Evolutionary conservation across 2,888 invertebrate species (phyloP).

Genomic region (Lithodes maja): DNA sequence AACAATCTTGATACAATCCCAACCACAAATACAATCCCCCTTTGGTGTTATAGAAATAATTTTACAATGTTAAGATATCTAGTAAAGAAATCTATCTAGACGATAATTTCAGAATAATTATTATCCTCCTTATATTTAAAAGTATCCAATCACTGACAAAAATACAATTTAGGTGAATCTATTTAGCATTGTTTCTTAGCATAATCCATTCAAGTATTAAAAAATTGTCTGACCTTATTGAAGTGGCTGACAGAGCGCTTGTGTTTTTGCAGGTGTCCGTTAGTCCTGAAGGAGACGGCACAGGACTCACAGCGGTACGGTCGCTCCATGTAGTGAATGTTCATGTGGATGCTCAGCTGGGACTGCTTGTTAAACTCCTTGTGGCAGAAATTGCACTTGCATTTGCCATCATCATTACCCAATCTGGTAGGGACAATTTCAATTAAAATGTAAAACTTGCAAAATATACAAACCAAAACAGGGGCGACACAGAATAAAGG

Average conservation of each 20-base stretch:
- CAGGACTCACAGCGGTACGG: constrained; percentile 94
- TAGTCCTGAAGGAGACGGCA: constrained; percentile 90
- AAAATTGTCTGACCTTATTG: constrained; percentile 82
- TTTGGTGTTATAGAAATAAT: no score
- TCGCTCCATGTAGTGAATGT: constrained; percentile 95
- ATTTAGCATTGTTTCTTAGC: no score
- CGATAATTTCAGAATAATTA: no score
- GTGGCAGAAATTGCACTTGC: constrained; percentile 89
- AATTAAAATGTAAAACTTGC: constrained; percentile 32
- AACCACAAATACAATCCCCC: no score
- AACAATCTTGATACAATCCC: no score
- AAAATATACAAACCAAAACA: no score
- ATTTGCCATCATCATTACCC: constrained; percentile 81
- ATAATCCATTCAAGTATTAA: not conserved
- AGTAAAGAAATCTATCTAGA: no score
- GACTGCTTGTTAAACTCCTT: constrained; percentile 94
- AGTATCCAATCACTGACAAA: no score
- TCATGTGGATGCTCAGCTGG: constrained; percentile 92
- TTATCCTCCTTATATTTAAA: no score
- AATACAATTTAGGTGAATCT: no score
- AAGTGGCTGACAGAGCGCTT: constrained; percentile 93
- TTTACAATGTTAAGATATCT: no score
- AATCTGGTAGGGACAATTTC: constrained; percentile 34
- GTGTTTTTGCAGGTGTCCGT: constrained; percentile 95
- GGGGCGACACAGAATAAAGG: no score